A percentile compares a stretch with the other conserved stretches of the same genome.
Evolutionary conservation across 2,888 invertebrate species (phyloP).

Genomic region (Spilosoma lubricipeda): DNA sequence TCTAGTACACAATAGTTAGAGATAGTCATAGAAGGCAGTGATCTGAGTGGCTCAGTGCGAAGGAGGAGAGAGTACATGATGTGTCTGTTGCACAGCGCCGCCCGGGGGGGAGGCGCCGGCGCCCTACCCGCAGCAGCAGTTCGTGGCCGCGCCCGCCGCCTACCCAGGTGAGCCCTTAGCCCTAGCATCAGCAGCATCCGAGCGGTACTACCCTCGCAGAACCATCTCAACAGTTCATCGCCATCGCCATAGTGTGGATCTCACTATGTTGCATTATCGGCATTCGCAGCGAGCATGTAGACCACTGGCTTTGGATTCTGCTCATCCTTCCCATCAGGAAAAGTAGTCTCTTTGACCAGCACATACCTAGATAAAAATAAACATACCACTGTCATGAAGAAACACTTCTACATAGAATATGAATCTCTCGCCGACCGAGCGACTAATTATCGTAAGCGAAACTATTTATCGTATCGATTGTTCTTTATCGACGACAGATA

Average conservation of each 20-base stretch:
- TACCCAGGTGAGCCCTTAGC: slow-evolving; percentile 44
- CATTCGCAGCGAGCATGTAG: too few species aligned
- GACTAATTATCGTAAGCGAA: too few species aligned
- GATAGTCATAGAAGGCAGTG: not conserved
- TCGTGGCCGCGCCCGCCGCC: slow-evolving; percentile 23
- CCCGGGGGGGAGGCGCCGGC: slow-evolving; percentile 40
- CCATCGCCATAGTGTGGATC: too few species aligned
- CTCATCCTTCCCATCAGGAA: too few species aligned
- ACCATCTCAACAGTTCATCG: too few species aligned
- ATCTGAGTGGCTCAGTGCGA: not conserved
- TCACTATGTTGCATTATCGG: too few species aligned
- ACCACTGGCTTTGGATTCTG: too few species aligned
- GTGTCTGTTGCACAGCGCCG: slow-evolving; percentile 43
- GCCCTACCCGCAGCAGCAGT: slow-evolving; percentile 77
- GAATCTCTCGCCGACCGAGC: not conserved
- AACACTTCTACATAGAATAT: not conserved
- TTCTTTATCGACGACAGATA: not conserved
- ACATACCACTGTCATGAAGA: not conserved
- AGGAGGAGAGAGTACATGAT: not conserved
- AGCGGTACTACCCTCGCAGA: too few species aligned
- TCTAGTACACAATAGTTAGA: not conserved
- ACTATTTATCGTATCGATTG: not conserved
- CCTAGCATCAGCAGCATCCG: too few species aligned
- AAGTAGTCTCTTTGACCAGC: too few species aligned
- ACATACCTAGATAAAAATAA: too few species aligned